A percentile compares a stretch with the other conserved stretches of the same genome.
phyloP scores from a whole-genome alignment of 2,888 invertebrate genomes.

The Apodemia mormo region DNA sequence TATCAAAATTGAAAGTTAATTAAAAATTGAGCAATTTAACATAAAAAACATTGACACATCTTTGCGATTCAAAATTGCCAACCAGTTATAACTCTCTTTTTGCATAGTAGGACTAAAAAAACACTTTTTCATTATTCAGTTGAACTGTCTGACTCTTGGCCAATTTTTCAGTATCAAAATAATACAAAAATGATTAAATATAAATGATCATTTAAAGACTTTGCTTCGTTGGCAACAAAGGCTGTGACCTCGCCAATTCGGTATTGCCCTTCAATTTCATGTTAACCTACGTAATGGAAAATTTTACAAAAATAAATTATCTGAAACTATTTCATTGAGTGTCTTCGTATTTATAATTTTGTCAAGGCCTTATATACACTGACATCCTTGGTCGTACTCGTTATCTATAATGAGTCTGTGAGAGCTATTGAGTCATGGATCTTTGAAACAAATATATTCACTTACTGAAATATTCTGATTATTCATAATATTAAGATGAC shows the following conservation, averaged over 20 bases:
- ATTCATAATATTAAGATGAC: no score
- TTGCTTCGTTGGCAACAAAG: not conserved
- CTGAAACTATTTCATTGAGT: conserved; percentile 1
- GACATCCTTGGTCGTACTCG: conserved; percentile 19
- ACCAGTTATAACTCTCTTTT: no score
- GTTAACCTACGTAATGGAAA: conserved; percentile 9
- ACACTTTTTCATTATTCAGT: no score
- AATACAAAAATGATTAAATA: no score
- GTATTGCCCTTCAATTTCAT: conserved; percentile 3
- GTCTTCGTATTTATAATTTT: not conserved
- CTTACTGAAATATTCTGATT: not conserved
- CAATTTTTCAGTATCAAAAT: no score
- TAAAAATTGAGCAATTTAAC: no score
- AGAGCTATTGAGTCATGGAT: not conserved
- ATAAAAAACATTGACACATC: no score
- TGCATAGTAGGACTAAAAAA: no score
- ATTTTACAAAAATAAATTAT: conserved; percentile 1
- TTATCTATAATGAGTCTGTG: conserved; percentile 1
- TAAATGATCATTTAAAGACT: no score
- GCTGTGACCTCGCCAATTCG: not conserved
- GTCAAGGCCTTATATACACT: not conserved
- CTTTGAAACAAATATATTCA: not conserved
- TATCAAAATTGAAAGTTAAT: no score
- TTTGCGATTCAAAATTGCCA: no score
- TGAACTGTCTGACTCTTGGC: no score